A percentile compares a stretch with the other conserved stretches of the same genome.
Evolutionary conservation across 2,888 invertebrate genomes (phyloP).

Genomic region (Hipparchia semele): DNA sequence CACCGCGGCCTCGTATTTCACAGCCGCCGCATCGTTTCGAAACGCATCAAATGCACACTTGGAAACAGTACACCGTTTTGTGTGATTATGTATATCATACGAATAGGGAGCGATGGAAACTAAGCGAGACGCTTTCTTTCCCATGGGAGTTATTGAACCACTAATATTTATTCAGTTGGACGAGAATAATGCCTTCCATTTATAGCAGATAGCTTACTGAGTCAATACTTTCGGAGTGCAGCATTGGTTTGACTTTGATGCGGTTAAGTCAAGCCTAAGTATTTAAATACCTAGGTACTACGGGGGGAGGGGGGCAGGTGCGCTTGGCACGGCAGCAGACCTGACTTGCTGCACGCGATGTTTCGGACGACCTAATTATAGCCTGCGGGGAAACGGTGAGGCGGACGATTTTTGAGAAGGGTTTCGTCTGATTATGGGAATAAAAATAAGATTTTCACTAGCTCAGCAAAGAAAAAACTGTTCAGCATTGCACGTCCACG

Average conservation of each 20-base stretch:
- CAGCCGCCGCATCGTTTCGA: conserved; percentile 79
- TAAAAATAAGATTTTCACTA: background rate
- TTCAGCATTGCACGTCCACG: conserved; percentile 57
- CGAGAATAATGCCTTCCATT: conserved; percentile 34
- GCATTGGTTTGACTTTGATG: conserved; percentile 4
- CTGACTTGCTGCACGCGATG: conserved; percentile 62
- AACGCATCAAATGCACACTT: conserved; percentile 81
- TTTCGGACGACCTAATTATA: conserved; percentile 67
- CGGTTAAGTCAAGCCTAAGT: conserved; percentile 9
- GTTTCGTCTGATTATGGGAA: conserved; percentile 52
- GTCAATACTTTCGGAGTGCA: conserved; percentile 14
- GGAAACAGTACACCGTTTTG: conserved; percentile 57
- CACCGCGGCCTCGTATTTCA: conserved; percentile 79
- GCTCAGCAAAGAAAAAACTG: conserved; percentile 47
- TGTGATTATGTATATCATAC: conserved; percentile 39
- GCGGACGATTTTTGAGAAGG: conserved; percentile 54
- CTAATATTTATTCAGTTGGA: conserved; percentile 45
- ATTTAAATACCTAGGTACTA: conserved; percentile 40
- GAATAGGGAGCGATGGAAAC: conserved; percentile 18
- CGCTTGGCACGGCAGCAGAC: conserved; percentile 34
- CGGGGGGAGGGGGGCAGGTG: conserved; percentile 51
- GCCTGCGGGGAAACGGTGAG: conserved; percentile 51
- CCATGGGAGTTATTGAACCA: conserved; percentile 50
- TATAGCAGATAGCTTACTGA: conserved; percentile 15
- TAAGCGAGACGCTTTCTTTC: conserved; percentile 33